Conservation (phyloP, 2,888 invertebrate species). For the Andrena minutula region DNA sequence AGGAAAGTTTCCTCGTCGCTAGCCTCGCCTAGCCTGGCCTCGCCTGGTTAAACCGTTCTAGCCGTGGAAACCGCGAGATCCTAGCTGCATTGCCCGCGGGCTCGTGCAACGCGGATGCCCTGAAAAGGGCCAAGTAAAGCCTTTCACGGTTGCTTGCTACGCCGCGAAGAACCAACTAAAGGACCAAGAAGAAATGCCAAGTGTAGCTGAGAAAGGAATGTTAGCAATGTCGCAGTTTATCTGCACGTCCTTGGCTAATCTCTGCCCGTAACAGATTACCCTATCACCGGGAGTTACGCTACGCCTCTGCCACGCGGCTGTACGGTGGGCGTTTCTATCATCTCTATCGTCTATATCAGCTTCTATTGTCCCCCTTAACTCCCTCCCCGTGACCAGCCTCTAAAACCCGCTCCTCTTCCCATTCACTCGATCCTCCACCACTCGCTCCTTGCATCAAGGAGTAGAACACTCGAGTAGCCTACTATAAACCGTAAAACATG, state of each 20-base stretch:
- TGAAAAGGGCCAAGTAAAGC: neutral
- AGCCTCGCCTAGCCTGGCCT: too few relatives aligned
- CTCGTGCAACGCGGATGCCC: too few relatives aligned
- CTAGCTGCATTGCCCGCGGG: too few relatives aligned
- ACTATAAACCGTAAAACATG: neutral
- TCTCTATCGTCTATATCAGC: slow-evolving; percentile 27
- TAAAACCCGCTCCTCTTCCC: neutral
- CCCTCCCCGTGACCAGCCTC: neutral
- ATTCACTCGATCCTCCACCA: too few relatives aligned
- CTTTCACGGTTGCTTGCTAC: neutral
- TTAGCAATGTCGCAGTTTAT: slow-evolving; percentile 80
- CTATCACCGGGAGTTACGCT: slow-evolving; percentile 73
- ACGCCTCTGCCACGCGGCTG: slow-evolving; percentile 49
- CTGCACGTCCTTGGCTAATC: slow-evolving; percentile 84
- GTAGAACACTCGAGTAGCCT: too few relatives aligned
- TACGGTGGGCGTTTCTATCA: slow-evolving; percentile 40
- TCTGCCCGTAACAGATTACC: slow-evolving; percentile 81
- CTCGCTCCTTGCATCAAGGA: neutral
- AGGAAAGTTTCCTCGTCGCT: neutral
- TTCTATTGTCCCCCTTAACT: neutral
- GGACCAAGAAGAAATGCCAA: neutral
- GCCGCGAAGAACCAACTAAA: neutral
- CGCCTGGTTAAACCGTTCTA: too few relatives aligned
- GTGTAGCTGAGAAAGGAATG: slow-evolving; percentile 68
- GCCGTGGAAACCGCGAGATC: neutral